phyloP scores from a whole-genome alignment of 1,140 invertebrate species.

The Polyergus mexicanus region DNA sequence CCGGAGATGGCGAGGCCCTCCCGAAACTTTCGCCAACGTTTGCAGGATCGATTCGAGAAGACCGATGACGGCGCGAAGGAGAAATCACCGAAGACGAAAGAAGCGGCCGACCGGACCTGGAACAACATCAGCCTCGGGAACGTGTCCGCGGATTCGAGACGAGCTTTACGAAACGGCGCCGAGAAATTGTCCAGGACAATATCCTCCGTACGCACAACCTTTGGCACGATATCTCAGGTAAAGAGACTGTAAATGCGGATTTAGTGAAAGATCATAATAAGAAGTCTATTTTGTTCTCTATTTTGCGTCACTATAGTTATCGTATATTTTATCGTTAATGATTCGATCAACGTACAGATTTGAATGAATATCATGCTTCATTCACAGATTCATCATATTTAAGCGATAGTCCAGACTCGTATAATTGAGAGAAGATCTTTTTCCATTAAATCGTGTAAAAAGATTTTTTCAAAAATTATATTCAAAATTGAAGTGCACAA shows the following conservation, averaged over 20 bases:
- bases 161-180: slow-evolving; percentile 86
- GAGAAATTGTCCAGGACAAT: slow-evolving; percentile 88
- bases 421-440: too few relatives aligned
- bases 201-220: slow-evolving; percentile 87
- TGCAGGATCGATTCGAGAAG: slow-evolving; percentile 86
- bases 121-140: slow-evolving; percentile 82
- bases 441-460: not conserved
- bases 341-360: not conserved
- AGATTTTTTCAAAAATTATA: not conserved
- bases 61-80: slow-evolving; percentile 60
- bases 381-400: too few relatives aligned
- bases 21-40: slow-evolving; percentile 79
- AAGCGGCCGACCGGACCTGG: slow-evolving; percentile 79
- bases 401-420: too few relatives aligned
- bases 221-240: slow-evolving; percentile 89
- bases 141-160: slow-evolving; percentile 85
- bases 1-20: slow-evolving; percentile 67
- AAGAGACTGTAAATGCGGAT: not conserved
- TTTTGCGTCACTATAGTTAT: not conserved
- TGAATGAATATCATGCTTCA: not conserved
- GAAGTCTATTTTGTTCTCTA: slow-evolving; percentile 12
- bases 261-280: slow-evolving; percentile 26
- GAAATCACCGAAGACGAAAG: slow-evolving; percentile 71
- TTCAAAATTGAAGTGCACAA: not conserved
- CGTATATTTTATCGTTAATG: not conserved